phyloP scores from a whole-genome alignment of 2,797 vertebrate species.

The Cheirogaleus major region DNA sequence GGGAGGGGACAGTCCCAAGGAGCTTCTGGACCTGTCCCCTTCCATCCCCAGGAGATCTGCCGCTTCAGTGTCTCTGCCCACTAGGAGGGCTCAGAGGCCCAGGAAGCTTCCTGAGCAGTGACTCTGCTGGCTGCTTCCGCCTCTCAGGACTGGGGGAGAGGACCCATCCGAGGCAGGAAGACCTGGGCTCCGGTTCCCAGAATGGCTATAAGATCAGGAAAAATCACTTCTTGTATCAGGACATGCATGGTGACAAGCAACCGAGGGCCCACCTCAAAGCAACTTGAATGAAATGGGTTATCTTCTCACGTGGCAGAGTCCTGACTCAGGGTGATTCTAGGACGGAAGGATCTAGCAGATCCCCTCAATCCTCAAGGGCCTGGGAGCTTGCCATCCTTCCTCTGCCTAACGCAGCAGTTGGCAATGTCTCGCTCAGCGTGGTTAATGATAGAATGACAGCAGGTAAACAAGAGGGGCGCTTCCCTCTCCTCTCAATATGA shows the following conservation, averaged over 20 bases:
- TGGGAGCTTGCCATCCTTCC: background rate
- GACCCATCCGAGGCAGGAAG: background rate
- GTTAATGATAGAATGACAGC: background rate
- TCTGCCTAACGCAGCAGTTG: too few relatives aligned
- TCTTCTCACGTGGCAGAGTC: background rate
- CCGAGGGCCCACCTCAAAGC: background rate
- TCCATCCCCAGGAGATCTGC: background rate
- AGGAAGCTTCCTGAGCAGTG: background rate
- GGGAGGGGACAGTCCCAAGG: background rate
- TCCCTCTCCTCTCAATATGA: background rate
- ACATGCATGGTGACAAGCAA: background rate
- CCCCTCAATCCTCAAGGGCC: background rate
- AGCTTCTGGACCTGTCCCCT: background rate
- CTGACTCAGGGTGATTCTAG: accelerated
- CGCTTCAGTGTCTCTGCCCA: background rate
- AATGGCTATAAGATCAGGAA: background rate
- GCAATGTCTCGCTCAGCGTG: background rate
- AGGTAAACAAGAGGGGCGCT: background rate
- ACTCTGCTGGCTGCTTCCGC: background rate
- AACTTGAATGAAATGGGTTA: background rate
- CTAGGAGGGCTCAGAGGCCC: background rate
- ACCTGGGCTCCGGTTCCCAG: background rate
- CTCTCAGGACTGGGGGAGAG: background rate
- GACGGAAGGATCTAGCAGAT: too few relatives aligned
- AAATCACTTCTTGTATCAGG: background rate